Conservation (phyloP, 2,797 vertebrate genomes). For the Onychomys torridus region DNA sequence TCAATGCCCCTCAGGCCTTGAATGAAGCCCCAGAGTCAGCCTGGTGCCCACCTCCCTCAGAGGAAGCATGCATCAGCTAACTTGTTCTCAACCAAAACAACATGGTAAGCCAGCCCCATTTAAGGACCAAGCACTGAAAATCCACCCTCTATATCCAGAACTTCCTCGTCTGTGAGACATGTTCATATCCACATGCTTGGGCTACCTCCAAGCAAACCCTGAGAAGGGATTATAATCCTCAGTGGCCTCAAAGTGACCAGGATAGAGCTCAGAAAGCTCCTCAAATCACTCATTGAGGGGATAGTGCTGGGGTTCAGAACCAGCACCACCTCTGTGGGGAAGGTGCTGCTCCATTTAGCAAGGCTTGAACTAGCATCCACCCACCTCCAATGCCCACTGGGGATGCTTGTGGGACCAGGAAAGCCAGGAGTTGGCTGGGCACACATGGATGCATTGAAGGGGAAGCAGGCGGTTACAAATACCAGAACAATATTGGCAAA, state of each 20-base stretch:
- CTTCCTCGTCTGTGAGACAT: background rate
- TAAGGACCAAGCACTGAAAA: background rate
- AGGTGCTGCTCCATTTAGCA: background rate
- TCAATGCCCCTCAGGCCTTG: background rate
- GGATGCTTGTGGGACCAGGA: background rate
- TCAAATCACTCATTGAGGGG: constrained; percentile 8
- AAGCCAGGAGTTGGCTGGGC: background rate
- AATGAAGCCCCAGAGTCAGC: background rate
- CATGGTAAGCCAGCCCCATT: background rate
- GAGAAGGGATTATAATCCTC: background rate
- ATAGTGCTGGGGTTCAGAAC: background rate
- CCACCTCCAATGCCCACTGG: background rate
- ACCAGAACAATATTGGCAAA: background rate
- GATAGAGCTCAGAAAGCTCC: background rate
- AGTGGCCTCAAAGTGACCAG: background rate
- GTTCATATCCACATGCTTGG: background rate
- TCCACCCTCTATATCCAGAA: background rate
- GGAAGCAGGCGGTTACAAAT: background rate
- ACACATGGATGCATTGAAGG: background rate
- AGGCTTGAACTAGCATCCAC: background rate
- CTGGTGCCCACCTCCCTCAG: background rate
- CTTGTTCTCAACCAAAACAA: background rate
- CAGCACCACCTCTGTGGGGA: background rate
- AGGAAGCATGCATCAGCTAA: background rate
- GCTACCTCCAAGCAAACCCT: background rate